Evolutionary conservation across 1,140 invertebrate genomes (phyloP).

Genomic region (Pogonomyrmex barbatus): DNA sequence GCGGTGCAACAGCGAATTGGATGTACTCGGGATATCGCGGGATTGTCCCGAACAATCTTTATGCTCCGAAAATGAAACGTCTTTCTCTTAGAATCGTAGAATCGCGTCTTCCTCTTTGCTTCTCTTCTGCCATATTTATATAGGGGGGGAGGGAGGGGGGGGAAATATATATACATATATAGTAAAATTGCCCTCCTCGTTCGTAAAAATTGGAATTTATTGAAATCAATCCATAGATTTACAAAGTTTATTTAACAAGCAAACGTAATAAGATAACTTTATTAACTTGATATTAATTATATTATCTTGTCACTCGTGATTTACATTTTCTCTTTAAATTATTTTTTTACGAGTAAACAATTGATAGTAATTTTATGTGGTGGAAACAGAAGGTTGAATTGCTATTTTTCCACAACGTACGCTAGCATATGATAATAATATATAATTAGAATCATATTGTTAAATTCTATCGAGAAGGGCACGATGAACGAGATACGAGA

Average conservation of each 20-base stretch:
- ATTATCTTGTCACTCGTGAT: background rate
- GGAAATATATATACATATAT: too few relatives aligned
- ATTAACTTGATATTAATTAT: background rate
- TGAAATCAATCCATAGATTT: background rate
- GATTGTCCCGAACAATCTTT: slow-evolving; percentile 22
- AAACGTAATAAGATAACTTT: too few relatives aligned
- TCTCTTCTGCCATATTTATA: background rate
- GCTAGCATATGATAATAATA: background rate
- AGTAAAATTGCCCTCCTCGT: background rate
- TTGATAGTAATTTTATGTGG: too few relatives aligned
- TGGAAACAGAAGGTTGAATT: background rate
- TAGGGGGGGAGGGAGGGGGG: too few relatives aligned
- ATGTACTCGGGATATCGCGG: slow-evolving; percentile 20
- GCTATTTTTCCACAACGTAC: background rate
- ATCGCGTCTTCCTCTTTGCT: slow-evolving; percentile 43
- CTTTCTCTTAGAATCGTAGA: slow-evolving; percentile 35
- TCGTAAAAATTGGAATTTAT: slow-evolving; percentile 11
- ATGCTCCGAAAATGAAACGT: slow-evolving; percentile 51
- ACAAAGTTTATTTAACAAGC: background rate
- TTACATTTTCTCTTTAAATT: background rate
- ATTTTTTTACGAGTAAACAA: background rate
- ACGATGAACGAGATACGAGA: slow-evolving; percentile 23
- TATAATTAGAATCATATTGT: background rate
- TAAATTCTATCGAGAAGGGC: slow-evolving; percentile 3
- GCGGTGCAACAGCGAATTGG: slow-evolving; percentile 28